Evolutionary conservation across 2,797 vertebrate species (phyloP), one percentile per base, ranked within the genome.

Genomic region (Hippopotamyrus pictus): DNA sequence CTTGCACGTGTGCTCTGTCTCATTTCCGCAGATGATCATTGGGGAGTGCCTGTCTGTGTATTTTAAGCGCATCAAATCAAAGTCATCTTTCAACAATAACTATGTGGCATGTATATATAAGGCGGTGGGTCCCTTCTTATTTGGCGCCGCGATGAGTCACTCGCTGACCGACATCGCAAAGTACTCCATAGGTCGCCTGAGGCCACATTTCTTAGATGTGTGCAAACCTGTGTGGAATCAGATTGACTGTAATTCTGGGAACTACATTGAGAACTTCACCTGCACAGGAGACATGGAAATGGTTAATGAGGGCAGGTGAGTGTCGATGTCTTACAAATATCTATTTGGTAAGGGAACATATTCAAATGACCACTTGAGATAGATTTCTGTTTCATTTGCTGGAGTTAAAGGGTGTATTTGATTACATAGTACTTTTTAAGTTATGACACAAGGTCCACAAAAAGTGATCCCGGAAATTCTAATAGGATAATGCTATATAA

Each of bases 131-230:
- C 97, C 97, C 87, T 99, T 99, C 93, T 85, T 99, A 57, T 99
- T 99, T 19, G 99, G 98, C 44, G 98, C 97, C 0, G 97, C 97
- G n/a, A 97, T 97, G 93, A 99, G 98, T 94, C 99, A 99, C 93
- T 99, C 98, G 0, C 94, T 99, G 92, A 99, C 98, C 0, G 98
- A 99, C 95, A 99, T 99, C 92, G 98, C 97, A 93, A 99, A 99
- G 93, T 99, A 99, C 91, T 98, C 98, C 0, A 97, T 99, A 54
- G 99, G 99, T 0, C 97, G 98, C n/a, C 95, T 99, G 91, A 95
- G 99, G 91, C 99, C 99, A 44, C 98, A 99, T 94, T 99, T 99
- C 95, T 93, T 99, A 76, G 94, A 95, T 37, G 95, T 99, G 88
- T 99, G 99, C 94, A 95, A 95, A 90, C 98, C 97, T 0, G 95